Conservation (phyloP, 2,888 invertebrate genomes). For the Troides helena region DNA sequence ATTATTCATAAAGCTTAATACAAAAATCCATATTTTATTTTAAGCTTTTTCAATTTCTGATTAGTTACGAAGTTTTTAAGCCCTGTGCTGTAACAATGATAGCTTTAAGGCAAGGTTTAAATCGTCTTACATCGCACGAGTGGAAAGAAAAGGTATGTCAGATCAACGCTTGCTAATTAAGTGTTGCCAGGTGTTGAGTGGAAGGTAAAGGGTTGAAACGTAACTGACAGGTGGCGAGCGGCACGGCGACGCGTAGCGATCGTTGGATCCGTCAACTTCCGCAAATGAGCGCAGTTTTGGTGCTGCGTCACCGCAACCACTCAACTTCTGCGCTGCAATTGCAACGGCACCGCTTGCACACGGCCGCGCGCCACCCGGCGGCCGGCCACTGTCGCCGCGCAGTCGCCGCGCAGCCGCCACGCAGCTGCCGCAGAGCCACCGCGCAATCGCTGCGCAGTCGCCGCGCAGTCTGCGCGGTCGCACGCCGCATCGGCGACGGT, state of each 20-base stretch:
- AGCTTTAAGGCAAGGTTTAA: no score
- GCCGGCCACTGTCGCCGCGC: conserved; percentile 37
- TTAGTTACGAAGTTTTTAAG: no score
- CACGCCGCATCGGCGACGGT: conserved; percentile 54
- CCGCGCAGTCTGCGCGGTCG: conserved; percentile 41
- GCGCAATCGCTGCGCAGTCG: conserved; percentile 38
- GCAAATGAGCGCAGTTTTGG: conserved; percentile 38
- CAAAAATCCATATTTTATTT: no score
- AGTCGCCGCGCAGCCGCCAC: conserved; percentile 36
- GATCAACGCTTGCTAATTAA: no score
- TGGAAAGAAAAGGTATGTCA: no score
- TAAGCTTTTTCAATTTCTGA: no score
- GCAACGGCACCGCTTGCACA: conserved; percentile 5
- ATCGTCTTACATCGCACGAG: no score
- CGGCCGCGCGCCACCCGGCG: conserved; percentile 37
- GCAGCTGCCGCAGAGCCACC: conserved; percentile 41
- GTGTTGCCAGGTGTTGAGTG: neutral
- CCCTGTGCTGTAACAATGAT: no score
- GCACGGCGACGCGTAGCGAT: conserved; percentile 70
- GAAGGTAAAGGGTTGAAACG: neutral
- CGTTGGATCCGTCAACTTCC: conserved; percentile 41
- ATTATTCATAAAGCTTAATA: no score
- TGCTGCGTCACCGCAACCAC: conserved; percentile 3
- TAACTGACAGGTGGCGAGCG: conserved; percentile 73
- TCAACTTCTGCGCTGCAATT: conserved; percentile 16